These are phyloP conservation scores for Scaptomyza hsui DNA, from an alignment of 1,140 invertebrate species.

Conservation along the genomic window DNA sequence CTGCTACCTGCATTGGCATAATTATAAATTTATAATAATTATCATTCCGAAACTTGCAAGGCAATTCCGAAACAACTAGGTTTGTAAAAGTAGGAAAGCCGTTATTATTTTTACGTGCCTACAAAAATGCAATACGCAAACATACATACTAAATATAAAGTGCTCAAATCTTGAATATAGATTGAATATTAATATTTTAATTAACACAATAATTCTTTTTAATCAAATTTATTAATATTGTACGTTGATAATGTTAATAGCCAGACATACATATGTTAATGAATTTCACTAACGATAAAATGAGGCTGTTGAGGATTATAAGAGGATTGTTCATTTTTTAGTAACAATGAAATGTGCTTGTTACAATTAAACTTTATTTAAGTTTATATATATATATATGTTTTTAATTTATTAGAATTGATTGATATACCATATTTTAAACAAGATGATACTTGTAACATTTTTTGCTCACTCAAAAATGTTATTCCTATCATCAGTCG, in stretches of 20 bases:
- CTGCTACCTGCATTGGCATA: no score
- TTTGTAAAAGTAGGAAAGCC: no score
- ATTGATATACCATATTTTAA: slow-evolving; percentile 18
- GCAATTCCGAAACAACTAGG: no score
- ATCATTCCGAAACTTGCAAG: no score
- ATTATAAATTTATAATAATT: no score
- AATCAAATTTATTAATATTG: slow-evolving; percentile 10
- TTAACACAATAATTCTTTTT: not conserved
- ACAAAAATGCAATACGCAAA: no score
- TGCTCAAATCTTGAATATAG: no score
- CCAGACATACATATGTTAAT: not conserved
- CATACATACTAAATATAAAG: not conserved
- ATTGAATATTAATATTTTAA: slow-evolving; percentile 1
- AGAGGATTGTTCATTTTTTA: slow-evolving; percentile 19
- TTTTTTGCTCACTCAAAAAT: slow-evolving; percentile 75
- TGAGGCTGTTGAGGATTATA: slow-evolving; percentile 24
- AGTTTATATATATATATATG: slow-evolving; percentile 1
- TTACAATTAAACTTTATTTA: slow-evolving; percentile 9
- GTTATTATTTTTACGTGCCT: not conserved
- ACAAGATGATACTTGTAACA: slow-evolving; percentile 52
- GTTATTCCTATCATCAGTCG: slow-evolving; percentile 45
- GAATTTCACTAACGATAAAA: slow-evolving; percentile 14
- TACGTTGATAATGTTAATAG: slow-evolving; percentile 2
- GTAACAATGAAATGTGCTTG: no score
- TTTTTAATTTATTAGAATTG: not conserved